Base-by-base conservation (phyloP, 2,113 vertebrate genomes). In the Motacilla alba region DNA sequence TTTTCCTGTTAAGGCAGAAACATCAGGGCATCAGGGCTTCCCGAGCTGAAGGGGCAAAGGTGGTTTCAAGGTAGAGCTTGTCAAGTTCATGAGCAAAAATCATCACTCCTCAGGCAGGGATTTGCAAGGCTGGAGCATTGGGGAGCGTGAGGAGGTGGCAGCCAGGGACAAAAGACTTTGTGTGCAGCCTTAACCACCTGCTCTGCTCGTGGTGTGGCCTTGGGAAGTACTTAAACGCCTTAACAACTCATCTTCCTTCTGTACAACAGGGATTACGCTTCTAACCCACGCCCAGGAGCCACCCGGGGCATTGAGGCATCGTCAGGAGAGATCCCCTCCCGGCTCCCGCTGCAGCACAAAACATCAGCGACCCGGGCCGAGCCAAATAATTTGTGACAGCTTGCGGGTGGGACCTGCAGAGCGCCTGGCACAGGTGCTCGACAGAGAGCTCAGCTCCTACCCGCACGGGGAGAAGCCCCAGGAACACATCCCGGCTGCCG, bases 401-500 rank as follows among this genome's bases (percentile, higher is more conserved):
- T 9, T 15, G 3, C 15, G 53, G 18, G 4, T 30, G 59, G 27
- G 27, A 66, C n/a, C 53, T 1, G 11, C 59, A 1, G 13, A 9
- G 31, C 2, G 26, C 11, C 24, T 20, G 5, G 1, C 20, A 10
- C 53, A 15, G 87, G 56, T 0, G 7, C 13, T n/a, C 13, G 13
- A 9, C 50, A 15, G 35, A 35, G 33, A 37, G 41, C 67, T 83
- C 43, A 37, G 44, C 67, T 59, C 9, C 2, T 2, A 19, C n/a
- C 49, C 41, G 5, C 58, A 5, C 46, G 10, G 9, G 22, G 9
- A 26, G 19, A 15, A 77, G 2, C 26, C 27, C 55, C 5, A 0
- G 0, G 6, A 53, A 24, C 4, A 1, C 3, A 0, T 13, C 16
- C 1, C 7, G 26, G 52, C 26, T 7, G 26, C 56, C 26, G 2